These are phyloP conservation scores for Amphiprion percula DNA, from an alignment of 2,113 vertebrate genomes.

Conservation along the genomic window DNA sequence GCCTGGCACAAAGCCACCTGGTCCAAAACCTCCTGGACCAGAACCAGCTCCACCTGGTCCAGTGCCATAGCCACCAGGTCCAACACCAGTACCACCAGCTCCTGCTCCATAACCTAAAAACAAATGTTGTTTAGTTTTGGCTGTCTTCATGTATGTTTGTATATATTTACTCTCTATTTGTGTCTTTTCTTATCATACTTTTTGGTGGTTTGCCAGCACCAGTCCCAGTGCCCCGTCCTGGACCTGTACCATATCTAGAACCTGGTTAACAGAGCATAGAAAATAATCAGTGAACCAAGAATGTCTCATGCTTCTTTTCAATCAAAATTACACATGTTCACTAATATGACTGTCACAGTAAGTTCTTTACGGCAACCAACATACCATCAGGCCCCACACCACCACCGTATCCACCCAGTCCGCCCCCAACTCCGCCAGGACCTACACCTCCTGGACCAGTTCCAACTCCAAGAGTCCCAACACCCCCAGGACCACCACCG, in stretches of 20 bases:
- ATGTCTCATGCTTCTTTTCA: not conserved
- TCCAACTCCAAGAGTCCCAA: slow-evolving; percentile 62
- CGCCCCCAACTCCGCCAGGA: slow-evolving; percentile 42
- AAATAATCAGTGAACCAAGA: not conserved
- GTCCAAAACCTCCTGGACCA: slow-evolving; percentile 41
- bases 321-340: not conserved
- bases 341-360: not conserved
- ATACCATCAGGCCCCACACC: slow-evolving; percentile 65
- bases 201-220: slow-evolving; percentile 67
- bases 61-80: slow-evolving; percentile 58
- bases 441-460: slow-evolving; percentile 50
- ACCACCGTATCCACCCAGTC: slow-evolving; percentile 57
- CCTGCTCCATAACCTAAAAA: slow-evolving; percentile 71
- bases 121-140: slow-evolving; percentile 8
- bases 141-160: not conserved
- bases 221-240: slow-evolving; percentile 47
- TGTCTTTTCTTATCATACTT: slow-evolving; percentile 56
- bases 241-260: slow-evolving; percentile 62
- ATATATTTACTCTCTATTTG: slow-evolving; percentile 17
- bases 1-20: slow-evolving; percentile 40
- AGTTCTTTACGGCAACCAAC: slow-evolving; percentile 5
- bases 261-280: slow-evolving; percentile 45
- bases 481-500: slow-evolving; percentile 48
- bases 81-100: slow-evolving; percentile 52
- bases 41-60: slow-evolving; percentile 52